Base-by-base conservation (phyloP, 2,113 vertebrate genomes). In the Prunella fulvescens region DNA sequence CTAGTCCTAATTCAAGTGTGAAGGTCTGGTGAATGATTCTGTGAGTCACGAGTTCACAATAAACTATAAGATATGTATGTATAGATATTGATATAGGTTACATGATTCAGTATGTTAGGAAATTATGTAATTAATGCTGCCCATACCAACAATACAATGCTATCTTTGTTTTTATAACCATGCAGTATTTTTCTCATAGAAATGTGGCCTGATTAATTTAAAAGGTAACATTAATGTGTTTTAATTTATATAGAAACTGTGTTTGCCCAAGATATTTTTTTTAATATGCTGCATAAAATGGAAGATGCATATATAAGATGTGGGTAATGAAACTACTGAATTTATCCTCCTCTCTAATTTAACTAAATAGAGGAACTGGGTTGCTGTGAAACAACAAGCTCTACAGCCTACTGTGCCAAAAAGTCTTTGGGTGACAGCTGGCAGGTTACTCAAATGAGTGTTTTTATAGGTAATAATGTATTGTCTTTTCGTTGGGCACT, bases 1-100 rank as follows among this genome's bases (percentile, higher is more conserved):
- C 19, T n/a, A 39, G 14, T 57, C 33, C 24, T 72, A 73, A 62
- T 54, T 81, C 60, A 84, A 50, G 33, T 62, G 11, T 51, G 28
- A 86, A 94, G 10, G 20, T 35, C 47, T 73, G 24, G 9, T 62
- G 33, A 33, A 15, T 70, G 72, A 57, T 6, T 62, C 5, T 31
- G 45, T 48, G 24, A 29, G 10, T 31, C 26, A 24, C 0, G 1
- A 58, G 7, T 58, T 45, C 24, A 58, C 2, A 1, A 54, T 23
- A 84, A 95, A 62, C 18, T 13, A 5, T 37, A 69, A 89, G 11
- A 70, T 25, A 61, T 13, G 3, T 19, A 58, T 29, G 10, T n/a
- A 18, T 22, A 66, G 25, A 28, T 51, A 81, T 9, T 33, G 10
- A 24, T 61, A 57, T 35, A 57, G 6, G 10, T 71, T 88, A 57